Conservation (phyloP, 2,888 invertebrate species). For the Tinea pellionella region DNA sequence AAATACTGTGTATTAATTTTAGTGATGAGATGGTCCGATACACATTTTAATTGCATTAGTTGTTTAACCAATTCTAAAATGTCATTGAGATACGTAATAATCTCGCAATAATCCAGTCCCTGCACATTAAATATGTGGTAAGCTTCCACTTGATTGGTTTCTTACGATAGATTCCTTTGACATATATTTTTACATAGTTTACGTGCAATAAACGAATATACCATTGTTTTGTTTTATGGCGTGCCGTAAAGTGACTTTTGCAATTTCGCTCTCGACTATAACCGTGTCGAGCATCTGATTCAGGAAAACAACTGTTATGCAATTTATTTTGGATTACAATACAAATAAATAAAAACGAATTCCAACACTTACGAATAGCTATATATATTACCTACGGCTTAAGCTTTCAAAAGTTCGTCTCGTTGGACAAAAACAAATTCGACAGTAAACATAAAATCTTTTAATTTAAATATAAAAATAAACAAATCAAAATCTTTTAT, state of each 20-base stretch:
- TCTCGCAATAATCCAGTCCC: neutral
- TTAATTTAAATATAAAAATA: neutral
- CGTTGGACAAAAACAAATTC: too few relatives aligned
- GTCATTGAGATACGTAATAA: neutral
- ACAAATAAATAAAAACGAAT: too few relatives aligned
- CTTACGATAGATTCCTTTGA: conserved; percentile 4
- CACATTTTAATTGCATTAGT: neutral
- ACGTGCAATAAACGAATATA: neutral
- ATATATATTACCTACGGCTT: too few relatives aligned
- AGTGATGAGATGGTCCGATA: neutral
- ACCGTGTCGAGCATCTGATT: neutral
- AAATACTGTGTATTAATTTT: too few relatives aligned
- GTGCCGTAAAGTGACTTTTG: neutral
- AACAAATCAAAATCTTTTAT: too few relatives aligned
- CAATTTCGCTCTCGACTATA: neutral
- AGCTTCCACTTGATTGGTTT: neutral
- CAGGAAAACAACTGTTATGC: neutral
- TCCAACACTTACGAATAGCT: too few relatives aligned
- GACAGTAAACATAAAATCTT: too few relatives aligned
- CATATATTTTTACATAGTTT: conserved; percentile 4
- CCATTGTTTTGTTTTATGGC: neutral
- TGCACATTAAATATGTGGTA: neutral
- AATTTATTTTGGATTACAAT: neutral
- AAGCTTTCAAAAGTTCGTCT: too few relatives aligned
- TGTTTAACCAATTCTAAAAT: neutral